A percentile compares a stretch with the other conserved stretches of the same genome.
These are phyloP conservation scores for Felis chaus DNA, from an alignment of 2,113 vertebrate species.

Conservation along the genomic window DNA sequence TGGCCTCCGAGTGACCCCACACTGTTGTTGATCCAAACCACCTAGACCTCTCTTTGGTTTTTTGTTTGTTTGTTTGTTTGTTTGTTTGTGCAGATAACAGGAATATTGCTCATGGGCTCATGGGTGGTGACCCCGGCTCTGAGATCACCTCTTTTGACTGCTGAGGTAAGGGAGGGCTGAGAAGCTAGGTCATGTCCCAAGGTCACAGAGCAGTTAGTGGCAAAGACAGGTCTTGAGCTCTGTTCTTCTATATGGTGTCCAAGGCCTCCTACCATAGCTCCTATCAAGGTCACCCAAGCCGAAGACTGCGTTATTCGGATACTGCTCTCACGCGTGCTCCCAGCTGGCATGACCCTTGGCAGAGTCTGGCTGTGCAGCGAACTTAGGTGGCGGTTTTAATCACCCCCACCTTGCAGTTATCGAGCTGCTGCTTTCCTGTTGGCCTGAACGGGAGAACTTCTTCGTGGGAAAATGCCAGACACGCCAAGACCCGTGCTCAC, in stretches of 20 bases:
- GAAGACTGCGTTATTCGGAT: background rate
- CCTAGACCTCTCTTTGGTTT: background rate
- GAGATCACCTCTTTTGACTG: background rate
- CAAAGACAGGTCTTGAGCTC: background rate
- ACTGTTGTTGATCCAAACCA: background rate
- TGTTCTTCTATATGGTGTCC: too few species aligned
- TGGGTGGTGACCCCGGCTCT: background rate
- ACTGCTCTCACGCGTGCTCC: background rate
- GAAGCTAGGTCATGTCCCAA: background rate
- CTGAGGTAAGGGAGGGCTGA: background rate
- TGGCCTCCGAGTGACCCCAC: background rate
- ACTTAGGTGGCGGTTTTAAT: background rate
- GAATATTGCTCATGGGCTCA: background rate
- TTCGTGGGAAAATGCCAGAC: conserved; percentile 19
- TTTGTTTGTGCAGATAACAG: background rate
- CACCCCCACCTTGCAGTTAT: background rate
- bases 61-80: background rate
- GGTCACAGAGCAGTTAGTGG: background rate
- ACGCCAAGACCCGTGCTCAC: background rate
- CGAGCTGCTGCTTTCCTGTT: background rate
- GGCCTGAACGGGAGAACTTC: conserved; percentile 7
- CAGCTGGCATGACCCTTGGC: background rate
- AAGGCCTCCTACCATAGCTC: background rate
- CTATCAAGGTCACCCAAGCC: background rate
- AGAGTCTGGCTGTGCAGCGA: background rate